These are phyloP conservation scores for Drosophila insularis DNA, from an alignment of 1,140 invertebrate genomes.

Conservation along the genomic window DNA sequence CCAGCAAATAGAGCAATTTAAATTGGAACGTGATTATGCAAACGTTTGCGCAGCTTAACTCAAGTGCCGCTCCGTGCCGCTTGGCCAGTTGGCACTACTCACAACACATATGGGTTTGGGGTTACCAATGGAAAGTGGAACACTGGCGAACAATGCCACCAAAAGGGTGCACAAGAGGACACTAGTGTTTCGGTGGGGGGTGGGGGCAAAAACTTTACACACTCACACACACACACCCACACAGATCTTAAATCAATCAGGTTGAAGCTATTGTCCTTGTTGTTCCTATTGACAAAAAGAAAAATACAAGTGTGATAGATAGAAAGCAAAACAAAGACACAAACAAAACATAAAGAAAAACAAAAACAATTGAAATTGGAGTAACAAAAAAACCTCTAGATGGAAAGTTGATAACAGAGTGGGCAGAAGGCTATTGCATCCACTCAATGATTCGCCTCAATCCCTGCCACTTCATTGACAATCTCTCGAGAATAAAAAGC, in stretches of 20 bases:
- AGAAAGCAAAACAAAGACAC: not conserved
- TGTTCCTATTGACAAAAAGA: not conserved
- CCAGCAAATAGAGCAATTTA: slow-evolving; percentile 78
- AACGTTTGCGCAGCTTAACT: slow-evolving; percentile 80
- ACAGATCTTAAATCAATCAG: slow-evolving; percentile 5
- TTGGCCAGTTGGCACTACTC: slow-evolving; percentile 65
- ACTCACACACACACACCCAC: too few species aligned
- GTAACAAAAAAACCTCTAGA: not conserved
- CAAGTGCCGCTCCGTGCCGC: slow-evolving; percentile 74
- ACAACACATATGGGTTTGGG: slow-evolving; percentile 31
- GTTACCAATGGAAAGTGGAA: not conserved
- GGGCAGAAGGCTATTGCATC: slow-evolving; percentile 30
- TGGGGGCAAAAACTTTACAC: not conserved
- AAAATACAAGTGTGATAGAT: too few species aligned
- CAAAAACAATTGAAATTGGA: not conserved
- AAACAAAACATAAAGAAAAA: not conserved
- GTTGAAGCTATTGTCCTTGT: slow-evolving; percentile 1
- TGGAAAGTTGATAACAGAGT: too few species aligned
- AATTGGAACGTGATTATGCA: slow-evolving; percentile 80
- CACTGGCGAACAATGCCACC: slow-evolving; percentile 1
- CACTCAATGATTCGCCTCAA: slow-evolving; percentile 31
- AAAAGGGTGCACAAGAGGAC: not conserved
- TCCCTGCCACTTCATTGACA: slow-evolving; percentile 9
- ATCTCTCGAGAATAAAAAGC: slow-evolving; percentile 38
- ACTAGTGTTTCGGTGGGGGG: too few species aligned